A percentile compares a stretch with the other conserved stretches of the same genome.
phyloP scores from a whole-genome alignment of 2,797 vertebrate genomes.

The Clarias fuscus region DNA sequence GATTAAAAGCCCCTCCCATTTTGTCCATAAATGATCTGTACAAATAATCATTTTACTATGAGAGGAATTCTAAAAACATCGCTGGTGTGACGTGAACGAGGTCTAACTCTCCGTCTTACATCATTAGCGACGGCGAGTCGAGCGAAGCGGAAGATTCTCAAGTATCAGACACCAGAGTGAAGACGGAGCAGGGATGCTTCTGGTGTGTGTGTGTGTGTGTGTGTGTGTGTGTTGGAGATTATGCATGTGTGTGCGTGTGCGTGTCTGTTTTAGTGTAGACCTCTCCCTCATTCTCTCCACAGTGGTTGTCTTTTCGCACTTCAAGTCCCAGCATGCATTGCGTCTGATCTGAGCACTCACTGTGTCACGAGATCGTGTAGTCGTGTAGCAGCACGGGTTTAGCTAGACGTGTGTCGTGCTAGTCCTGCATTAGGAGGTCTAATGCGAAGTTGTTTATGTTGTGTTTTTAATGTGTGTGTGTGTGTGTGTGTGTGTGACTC shows the following conservation, averaged over 20 bases:
- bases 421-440: neutral
- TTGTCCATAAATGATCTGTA: neutral
- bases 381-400: conserved; percentile 5
- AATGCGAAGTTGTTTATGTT: neutral
- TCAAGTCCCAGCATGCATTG: conserved; percentile 43
- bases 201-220: conserved; percentile 60
- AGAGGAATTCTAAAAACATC: neutral
- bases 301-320: conserved; percentile 28
- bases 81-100: conserved; percentile 15
- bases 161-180: conserved; percentile 64
- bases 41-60: neutral
- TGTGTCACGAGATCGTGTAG: neutral
- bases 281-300: conserved; percentile 28
- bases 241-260: conserved; percentile 20
- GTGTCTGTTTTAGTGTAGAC: conserved; percentile 25
- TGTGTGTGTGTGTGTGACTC: conserved; percentile 31
- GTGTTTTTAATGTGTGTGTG: conserved; percentile 34
- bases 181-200: conserved; percentile 70
- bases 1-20: neutral
- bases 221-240: conserved; percentile 25
- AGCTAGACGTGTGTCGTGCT: conserved; percentile 25
- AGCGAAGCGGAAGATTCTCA: conserved; percentile 67
- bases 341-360: conserved; percentile 23
- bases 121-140: conserved; percentile 71
- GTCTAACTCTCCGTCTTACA: conserved; percentile 60